Evolutionary conservation across 2,113 vertebrate species (phyloP).

Genomic region (Eurypyga helias): DNA sequence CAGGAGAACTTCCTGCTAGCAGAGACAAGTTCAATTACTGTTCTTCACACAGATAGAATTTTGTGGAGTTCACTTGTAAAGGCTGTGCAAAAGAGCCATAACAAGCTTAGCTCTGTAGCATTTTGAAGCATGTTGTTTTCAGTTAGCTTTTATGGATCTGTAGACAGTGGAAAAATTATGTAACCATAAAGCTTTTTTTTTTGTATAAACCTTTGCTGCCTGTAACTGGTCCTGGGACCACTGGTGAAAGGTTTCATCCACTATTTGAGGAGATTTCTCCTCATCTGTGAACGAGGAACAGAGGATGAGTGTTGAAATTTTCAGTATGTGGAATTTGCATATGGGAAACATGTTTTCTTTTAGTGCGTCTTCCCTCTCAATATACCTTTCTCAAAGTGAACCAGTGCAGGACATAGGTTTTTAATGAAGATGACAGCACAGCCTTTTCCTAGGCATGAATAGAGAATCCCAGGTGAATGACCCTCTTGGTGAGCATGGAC

Average conservation of each 20-base stretch:
- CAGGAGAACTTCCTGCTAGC: neutral
- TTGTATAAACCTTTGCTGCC: neutral
- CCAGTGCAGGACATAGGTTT: neutral
- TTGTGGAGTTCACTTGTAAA: neutral
- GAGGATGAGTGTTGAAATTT: neutral
- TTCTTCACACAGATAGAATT: neutral
- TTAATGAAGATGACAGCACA: neutral
- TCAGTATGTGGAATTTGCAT: neutral
- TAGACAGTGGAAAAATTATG: neutral
- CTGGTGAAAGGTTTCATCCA: neutral
- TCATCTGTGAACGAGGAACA: neutral
- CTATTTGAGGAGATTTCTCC: neutral
- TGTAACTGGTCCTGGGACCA: neutral
- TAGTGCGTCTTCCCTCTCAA: neutral
- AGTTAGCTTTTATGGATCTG: neutral
- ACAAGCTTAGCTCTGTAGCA: neutral
- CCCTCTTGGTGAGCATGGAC: fast-evolving
- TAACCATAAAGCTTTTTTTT: neutral
- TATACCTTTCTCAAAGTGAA: neutral
- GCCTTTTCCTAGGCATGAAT: neutral
- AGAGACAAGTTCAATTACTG: neutral
- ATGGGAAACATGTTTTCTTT: neutral
- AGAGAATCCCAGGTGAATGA: neutral
- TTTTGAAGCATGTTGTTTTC: neutral
- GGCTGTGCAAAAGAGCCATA: neutral